A percentile compares a stretch with the other conserved stretches of the same genome.
phyloP scores from a whole-genome alignment of 2,888 invertebrate species.

The Folsomia manolachei region DNA sequence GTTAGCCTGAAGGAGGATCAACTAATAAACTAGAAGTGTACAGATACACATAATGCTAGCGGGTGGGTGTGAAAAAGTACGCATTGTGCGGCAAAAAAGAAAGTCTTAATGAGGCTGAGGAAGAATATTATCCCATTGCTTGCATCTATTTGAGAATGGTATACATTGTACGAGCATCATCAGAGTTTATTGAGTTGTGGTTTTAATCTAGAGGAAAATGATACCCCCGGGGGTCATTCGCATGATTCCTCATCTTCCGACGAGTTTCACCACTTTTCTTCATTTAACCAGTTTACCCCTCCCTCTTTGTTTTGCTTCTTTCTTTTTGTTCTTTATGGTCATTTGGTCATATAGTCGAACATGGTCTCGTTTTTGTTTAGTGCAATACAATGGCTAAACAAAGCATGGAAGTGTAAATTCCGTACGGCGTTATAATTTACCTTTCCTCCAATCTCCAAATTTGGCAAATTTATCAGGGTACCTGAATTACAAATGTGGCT shows the following conservation, averaged over 20 bases:
- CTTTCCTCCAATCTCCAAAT: too few relatives aligned
- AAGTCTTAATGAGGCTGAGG: conserved; percentile 19
- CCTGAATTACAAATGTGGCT: too few relatives aligned
- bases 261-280: conserved; percentile 40
- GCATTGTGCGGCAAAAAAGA: neutral
- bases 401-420: too few relatives aligned
- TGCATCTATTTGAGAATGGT: too few relatives aligned
- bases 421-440: too few relatives aligned
- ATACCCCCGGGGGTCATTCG: conserved; percentile 50
- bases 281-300: conserved; percentile 37
- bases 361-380: too few relatives aligned
- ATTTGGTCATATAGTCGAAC: too few relatives aligned
- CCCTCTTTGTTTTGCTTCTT: conserved; percentile 26
- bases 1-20: conserved; percentile 16
- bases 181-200: conserved; percentile 51
- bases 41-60: neutral
- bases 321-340: too few relatives aligned
- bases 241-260: conserved; percentile 50
- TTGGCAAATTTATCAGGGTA: too few relatives aligned
- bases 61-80: neutral
- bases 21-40: too few relatives aligned
- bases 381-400: too few relatives aligned
- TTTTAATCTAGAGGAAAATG: conserved; percentile 51
- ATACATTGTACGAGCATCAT: too few relatives aligned
- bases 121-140: conserved; percentile 12